Conservation (phyloP, 30 jellyfish, hydroid and myxozoan species). For the Sanderia malayensis region DNA sequence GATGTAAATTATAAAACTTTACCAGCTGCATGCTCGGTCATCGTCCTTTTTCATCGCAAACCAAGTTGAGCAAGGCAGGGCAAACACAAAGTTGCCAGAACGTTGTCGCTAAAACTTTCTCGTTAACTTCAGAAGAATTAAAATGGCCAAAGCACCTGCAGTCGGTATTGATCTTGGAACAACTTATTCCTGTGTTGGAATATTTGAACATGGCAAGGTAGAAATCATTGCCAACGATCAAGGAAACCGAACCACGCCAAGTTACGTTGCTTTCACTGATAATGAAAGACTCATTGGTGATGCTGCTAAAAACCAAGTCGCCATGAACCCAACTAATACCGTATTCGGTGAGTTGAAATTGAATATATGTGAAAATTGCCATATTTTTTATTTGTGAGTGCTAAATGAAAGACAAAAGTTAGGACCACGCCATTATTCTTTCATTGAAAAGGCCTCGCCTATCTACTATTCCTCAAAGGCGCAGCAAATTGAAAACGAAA, state of each 20-base stretch:
- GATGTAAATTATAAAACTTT: neutral
- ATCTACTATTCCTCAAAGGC: too few species aligned
- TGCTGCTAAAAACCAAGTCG: conserved; percentile 98
- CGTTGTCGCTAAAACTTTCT: too few species aligned
- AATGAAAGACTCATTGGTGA: conserved; percentile 97
- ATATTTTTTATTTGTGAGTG: too few species aligned
- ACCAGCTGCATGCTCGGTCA: neutral
- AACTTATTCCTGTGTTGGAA: conserved; percentile 99
- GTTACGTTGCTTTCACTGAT: conserved; percentile 98
- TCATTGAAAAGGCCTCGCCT: too few species aligned
- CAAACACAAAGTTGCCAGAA: too few species aligned
- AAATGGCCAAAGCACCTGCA: conserved; percentile 94
- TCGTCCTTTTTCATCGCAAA: neutral
- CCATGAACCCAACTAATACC: conserved; percentile 95
- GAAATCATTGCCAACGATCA: conserved; percentile 99
- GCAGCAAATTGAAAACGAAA: too few species aligned
- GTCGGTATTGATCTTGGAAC: conserved; percentile 99
- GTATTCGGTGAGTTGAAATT: conserved; percentile 90
- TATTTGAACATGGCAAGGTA: conserved; percentile 96
- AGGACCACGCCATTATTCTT: too few species aligned
- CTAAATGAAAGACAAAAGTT: too few species aligned
- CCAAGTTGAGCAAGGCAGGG: neutral
- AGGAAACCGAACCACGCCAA: conserved; percentile 99
- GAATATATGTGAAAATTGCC: too few species aligned
- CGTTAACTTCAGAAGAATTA: neutral